Evolutionary conservation across 2,888 invertebrate genomes (phyloP).

Genomic region (Chalcis sispes): DNA sequence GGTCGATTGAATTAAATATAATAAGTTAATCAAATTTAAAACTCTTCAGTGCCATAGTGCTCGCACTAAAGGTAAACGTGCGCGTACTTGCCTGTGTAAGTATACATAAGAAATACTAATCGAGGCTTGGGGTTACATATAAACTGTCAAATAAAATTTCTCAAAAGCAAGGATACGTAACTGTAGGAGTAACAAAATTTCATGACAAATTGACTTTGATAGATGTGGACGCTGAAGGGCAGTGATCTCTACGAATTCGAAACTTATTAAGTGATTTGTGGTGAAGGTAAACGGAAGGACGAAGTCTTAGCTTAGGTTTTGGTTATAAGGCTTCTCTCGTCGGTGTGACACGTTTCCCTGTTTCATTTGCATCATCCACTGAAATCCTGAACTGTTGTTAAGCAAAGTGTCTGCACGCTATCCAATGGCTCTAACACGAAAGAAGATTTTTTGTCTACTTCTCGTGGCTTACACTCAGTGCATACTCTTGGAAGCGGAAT

Average conservation of each 20-base stretch:
- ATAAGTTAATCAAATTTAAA: slow-evolving; percentile 34
- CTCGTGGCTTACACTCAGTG: background rate
- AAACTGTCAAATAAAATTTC: too few relatives aligned
- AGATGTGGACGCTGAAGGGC: too few relatives aligned
- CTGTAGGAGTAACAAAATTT: too few relatives aligned
- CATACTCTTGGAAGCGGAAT: background rate
- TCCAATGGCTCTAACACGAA: slow-evolving; percentile 22
- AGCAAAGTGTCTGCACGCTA: background rate
- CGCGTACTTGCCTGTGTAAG: too few relatives aligned
- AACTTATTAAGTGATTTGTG: too few relatives aligned
- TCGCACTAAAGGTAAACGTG: too few relatives aligned
- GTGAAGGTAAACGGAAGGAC: background rate
- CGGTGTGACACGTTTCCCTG: background rate
- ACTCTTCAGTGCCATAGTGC: background rate
- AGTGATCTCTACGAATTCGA: background rate
- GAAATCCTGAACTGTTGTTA: background rate
- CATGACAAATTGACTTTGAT: too few relatives aligned
- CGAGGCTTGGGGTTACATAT: too few relatives aligned
- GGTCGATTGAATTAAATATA: slow-evolving; percentile 31
- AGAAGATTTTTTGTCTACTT: slow-evolving; percentile 15
- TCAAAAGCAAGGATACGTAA: too few relatives aligned
- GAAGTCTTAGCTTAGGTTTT: background rate
- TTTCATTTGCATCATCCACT: slow-evolving; percentile 14
- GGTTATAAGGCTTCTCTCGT: slow-evolving; percentile 13
- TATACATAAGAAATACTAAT: too few relatives aligned